phyloP scores from a whole-genome alignment of 2,888 invertebrate genomes.

The Tinea semifulvella region DNA sequence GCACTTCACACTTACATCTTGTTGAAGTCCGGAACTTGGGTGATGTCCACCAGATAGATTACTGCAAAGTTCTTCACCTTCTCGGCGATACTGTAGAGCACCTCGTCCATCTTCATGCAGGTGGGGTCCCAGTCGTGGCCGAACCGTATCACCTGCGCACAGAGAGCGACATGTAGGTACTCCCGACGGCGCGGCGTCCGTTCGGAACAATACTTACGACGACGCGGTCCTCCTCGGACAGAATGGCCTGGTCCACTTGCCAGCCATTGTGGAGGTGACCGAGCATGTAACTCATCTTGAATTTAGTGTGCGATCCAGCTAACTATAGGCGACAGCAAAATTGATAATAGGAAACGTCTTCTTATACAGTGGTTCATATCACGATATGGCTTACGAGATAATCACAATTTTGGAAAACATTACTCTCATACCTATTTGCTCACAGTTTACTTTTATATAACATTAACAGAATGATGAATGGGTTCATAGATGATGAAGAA shows the following conservation, averaged over 20 bases:
- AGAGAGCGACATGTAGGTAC: too few species aligned
- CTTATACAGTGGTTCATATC: too few species aligned
- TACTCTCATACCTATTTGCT: too few species aligned
- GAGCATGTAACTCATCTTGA: slow-evolving; percentile 97
- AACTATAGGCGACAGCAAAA: too few species aligned
- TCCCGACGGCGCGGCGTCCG: too few species aligned
- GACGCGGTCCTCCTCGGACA: slow-evolving; percentile 98
- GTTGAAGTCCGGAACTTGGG: slow-evolving; percentile 98
- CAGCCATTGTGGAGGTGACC: slow-evolving; percentile 99
- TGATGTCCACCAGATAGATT: slow-evolving; percentile 96
- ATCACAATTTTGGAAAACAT: too few species aligned
- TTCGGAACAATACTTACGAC: slow-evolving; percentile 73
- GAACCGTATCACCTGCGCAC: slow-evolving; percentile 86
- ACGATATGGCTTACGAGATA: too few species aligned
- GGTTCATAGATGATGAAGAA: too few species aligned
- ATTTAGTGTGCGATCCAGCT: too few species aligned
- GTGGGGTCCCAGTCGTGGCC: slow-evolving; percentile 99
- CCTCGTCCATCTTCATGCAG: slow-evolving; percentile 99
- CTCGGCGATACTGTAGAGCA: slow-evolving; percentile 93
- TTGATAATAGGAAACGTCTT: too few species aligned
- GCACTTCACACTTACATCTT: slow-evolving; percentile 91
- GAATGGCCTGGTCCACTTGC: slow-evolving; percentile 99
- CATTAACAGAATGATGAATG: too few species aligned
- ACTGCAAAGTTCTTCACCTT: slow-evolving; percentile 99
- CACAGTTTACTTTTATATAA: too few species aligned